phyloP scores from a whole-genome alignment of 2,888 invertebrate species.

The Amiota communis region DNA sequence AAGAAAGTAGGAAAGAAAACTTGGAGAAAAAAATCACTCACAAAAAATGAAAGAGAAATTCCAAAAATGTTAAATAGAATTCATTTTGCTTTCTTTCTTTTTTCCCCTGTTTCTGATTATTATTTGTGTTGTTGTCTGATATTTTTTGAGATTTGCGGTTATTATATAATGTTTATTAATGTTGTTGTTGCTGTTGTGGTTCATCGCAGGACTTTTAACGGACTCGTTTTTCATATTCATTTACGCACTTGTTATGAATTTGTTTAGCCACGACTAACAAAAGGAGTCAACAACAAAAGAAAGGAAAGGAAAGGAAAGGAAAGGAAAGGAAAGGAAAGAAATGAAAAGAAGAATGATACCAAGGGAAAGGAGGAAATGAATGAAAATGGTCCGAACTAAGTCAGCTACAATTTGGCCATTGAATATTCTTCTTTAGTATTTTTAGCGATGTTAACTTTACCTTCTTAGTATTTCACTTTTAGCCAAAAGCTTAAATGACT shows the following conservation, averaged over 20 bases:
- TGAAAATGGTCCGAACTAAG: no score
- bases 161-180: slow-evolving; percentile 33
- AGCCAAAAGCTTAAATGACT: no score
- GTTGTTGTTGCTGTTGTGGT: not conserved
- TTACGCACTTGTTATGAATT: slow-evolving; percentile 15
- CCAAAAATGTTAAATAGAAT: slow-evolving; percentile 63
- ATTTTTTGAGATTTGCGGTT: slow-evolving; percentile 51
- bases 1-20: not conserved
- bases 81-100: slow-evolving; percentile 50
- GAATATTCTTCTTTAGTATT: no score
- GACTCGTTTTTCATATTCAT: not conserved
- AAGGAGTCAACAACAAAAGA: slow-evolving; percentile 1
- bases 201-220: not conserved
- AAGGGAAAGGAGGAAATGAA: no score
- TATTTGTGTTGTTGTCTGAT: no score
- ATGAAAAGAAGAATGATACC: no score
- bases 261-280: not conserved
- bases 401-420: no score
- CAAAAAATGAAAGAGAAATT: slow-evolving; percentile 45
- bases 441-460: no score
- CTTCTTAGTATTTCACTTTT: no score
- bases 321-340: no score
- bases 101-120: no score
- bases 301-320: not conserved
- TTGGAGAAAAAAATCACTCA: not conserved